These are phyloP conservation scores for Papilio demoleus DNA, from an alignment of 2,888 invertebrate genomes.

Conservation along the genomic window DNA sequence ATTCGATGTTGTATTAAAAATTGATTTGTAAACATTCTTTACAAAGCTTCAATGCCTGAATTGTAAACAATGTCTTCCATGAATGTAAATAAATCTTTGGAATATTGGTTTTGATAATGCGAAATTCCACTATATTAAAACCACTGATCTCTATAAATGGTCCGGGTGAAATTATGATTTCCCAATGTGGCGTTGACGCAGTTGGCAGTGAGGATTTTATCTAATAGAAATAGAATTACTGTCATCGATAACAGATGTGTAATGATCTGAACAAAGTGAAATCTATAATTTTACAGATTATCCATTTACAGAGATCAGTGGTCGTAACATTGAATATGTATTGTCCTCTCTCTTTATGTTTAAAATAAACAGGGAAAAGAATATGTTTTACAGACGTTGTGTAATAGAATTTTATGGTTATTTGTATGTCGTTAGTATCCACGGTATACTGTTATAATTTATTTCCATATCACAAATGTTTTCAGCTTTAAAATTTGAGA, in stretches of 20 bases:
- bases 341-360: background rate
- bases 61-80: constrained; percentile 71
- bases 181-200: no score
- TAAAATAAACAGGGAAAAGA: background rate
- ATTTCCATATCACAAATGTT: constrained; percentile 24
- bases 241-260: no score
- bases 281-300: no score
- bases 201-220: no score
- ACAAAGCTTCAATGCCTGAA: constrained; percentile 47
- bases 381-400: background rate
- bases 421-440: no score
- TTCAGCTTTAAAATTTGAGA: constrained; percentile 23
- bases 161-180: no score
- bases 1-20: constrained; percentile 51
- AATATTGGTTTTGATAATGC: constrained; percentile 64
- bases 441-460: constrained; percentile 25
- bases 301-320: no score
- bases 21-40: constrained; percentile 44
- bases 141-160: background rate
- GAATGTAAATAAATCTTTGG: constrained; percentile 60
- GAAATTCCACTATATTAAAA: background rate
- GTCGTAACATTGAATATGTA: background rate
- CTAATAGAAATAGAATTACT: no score
- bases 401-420: background rate
- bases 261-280: no score